Base-by-base conservation (phyloP, 2,888 invertebrate species). In the Chloroclystis v-ata region DNA sequence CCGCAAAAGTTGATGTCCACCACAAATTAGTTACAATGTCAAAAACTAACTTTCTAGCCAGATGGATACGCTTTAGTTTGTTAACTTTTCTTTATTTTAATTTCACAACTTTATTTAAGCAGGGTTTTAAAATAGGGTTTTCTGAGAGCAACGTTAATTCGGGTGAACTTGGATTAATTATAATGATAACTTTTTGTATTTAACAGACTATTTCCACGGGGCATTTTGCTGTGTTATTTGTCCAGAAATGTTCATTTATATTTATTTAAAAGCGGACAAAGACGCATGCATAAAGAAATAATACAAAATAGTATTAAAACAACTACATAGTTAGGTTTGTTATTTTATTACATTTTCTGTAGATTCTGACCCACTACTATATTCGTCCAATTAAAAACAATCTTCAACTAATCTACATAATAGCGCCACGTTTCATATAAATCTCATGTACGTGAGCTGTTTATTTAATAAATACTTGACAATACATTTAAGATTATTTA, bases 391-490 rank as follows among this genome's bases (percentile, higher is more conserved):
- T 41, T 41, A 41, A 35, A 35, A 25, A 38, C 16, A 20, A 12
- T 9, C 37, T 25, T 28, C 12, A 35, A 10, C 35, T 56, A 57
- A 56, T 56, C 49, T 53, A 26, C 54, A 51, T 59, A 59, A 59
- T 59, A 52, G 57, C 41, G 41, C 49, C 59, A 59, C 59, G 59
- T 59, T 46, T 29, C 50, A 42, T 47, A 56, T 59, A 57, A 59
- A 59, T 59, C 54, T 28, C 35, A 47, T 48, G 37, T 47, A 57
- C 57, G 54, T 52, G 54, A 46, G 33, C 37, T 12, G 54, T 48
- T 28, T 46, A 39, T 45, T 20, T 37, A 57, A 57, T 57, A 54
- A 57, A 54, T 54, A 54, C 43, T 40, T 39, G 43, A 50, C 54
- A 48, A 57, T 50, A 47, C 9, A 41, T 13, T 13, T 37, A 6